Conservation (phyloP, 2,888 invertebrate species). For the Lasiommata megera region DNA sequence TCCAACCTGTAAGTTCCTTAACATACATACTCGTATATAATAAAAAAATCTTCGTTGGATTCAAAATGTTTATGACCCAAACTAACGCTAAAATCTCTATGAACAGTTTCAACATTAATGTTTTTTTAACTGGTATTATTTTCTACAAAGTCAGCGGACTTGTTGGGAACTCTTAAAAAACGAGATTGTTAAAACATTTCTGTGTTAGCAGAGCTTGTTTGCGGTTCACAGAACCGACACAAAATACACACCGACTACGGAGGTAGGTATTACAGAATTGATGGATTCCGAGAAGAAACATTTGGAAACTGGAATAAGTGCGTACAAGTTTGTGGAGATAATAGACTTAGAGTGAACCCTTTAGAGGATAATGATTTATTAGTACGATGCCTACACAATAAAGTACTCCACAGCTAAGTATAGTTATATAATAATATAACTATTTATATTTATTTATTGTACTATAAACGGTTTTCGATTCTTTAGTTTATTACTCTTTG, state of each 20-base stretch:
- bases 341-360: slow-evolving; percentile 23
- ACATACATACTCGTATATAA: too few species aligned
- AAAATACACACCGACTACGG: slow-evolving; percentile 25
- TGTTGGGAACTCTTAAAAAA: slow-evolving; percentile 18
- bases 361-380: slow-evolving; percentile 18
- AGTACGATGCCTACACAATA: slow-evolving; percentile 3
- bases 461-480: too few species aligned
- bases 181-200: slow-evolving; percentile 27
- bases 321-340: slow-evolving; percentile 19
- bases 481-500: too few species aligned
- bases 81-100: too few species aligned
- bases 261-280: slow-evolving; percentile 11
- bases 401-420: too few species aligned
- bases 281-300: slow-evolving; percentile 25
- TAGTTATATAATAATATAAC: too few species aligned
- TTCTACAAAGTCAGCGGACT: slow-evolving; percentile 14
- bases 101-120: too few species aligned
- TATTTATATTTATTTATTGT: too few species aligned
- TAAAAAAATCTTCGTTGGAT: too few species aligned
- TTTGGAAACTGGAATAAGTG: slow-evolving; percentile 25
- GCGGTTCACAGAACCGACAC: slow-evolving; percentile 31
- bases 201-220: slow-evolving; percentile 28
- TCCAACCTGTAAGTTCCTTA: too few species aligned
- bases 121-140: slow-evolving; percentile 4
- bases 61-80: too few species aligned